phyloP scores from a whole-genome alignment of 2,888 invertebrate species.

The Melieria omissa region DNA sequence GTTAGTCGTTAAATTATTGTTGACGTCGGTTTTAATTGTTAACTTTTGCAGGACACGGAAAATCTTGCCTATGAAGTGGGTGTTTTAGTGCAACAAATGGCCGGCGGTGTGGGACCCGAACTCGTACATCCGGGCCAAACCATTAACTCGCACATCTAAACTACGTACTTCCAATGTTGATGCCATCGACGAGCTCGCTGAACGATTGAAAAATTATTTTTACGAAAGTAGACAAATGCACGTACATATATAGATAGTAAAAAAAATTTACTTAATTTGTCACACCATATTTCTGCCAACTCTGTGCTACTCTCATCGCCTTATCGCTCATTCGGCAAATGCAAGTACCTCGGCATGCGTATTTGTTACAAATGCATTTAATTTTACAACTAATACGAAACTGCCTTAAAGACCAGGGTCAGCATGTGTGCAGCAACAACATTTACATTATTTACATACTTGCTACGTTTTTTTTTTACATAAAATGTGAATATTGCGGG shows the following conservation, averaged over 20 bases:
- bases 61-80: constrained; percentile 81
- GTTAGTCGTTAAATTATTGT: constrained; percentile 6
- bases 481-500: too few species aligned
- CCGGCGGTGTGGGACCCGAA: constrained; percentile 80
- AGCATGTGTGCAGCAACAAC: background rate
- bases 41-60: constrained; percentile 71
- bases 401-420: constrained; percentile 2
- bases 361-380: constrained; percentile 8
- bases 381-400: background rate
- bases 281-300: too few species aligned
- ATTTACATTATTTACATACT: too few species aligned
- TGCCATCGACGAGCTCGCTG: too few species aligned
- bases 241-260: background rate
- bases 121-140: constrained; percentile 66
- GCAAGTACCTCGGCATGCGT: background rate
- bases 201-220: too few species aligned
- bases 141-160: constrained; percentile 61
- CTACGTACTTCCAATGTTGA: constrained; percentile 9
- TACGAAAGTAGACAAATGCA: background rate
- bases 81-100: constrained; percentile 78
- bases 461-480: too few species aligned
- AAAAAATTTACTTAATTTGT: background rate
- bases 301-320: too few species aligned
- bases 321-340: too few species aligned
- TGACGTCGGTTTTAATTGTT: background rate